Evolutionary conservation across 2,113 vertebrate species (phyloP).

Genomic region (Platichthys stellatus): DNA sequence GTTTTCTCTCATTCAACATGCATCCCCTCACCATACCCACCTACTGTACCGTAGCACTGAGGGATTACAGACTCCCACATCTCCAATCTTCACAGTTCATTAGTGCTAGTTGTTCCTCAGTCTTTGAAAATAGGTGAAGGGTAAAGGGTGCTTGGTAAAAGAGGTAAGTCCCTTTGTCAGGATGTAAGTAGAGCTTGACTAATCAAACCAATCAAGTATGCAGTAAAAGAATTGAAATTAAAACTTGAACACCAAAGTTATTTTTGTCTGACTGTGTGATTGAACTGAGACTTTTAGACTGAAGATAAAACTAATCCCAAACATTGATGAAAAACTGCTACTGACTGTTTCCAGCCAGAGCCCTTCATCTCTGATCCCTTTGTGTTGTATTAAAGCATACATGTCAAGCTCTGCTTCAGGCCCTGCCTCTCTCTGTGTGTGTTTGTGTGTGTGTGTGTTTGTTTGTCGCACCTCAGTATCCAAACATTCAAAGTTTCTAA

Average conservation of each 20-base stretch:
- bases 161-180: slow-evolving; percentile 43
- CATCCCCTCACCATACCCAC: slow-evolving; percentile 8
- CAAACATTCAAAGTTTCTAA: neutral
- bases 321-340: neutral
- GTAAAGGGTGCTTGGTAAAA: slow-evolving; percentile 9
- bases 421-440: slow-evolving; percentile 16
- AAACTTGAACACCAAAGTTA: neutral
- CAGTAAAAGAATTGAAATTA: neutral
- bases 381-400: neutral
- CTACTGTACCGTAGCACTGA: neutral
- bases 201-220: slow-evolving; percentile 3
- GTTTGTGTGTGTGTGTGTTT: neutral
- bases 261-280: neutral
- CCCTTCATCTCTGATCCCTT: neutral
- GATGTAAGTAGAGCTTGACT: slow-evolving; percentile 48
- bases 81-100: slow-evolving; percentile 2
- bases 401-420: slow-evolving; percentile 50
- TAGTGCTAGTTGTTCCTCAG: slow-evolving; percentile 10
- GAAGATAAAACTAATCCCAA: slow-evolving; percentile 12
- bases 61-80: slow-evolving; percentile 24
- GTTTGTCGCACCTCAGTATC: neutral
- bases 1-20: slow-evolving; percentile 47
- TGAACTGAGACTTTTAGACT: neutral
- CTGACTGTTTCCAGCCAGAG: neutral
- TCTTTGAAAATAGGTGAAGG: slow-evolving; percentile 6